These are phyloP conservation scores for Oxygymnocypris stewartii DNA, from an alignment of 2,113 vertebrate species.

Conservation along the genomic window DNA sequence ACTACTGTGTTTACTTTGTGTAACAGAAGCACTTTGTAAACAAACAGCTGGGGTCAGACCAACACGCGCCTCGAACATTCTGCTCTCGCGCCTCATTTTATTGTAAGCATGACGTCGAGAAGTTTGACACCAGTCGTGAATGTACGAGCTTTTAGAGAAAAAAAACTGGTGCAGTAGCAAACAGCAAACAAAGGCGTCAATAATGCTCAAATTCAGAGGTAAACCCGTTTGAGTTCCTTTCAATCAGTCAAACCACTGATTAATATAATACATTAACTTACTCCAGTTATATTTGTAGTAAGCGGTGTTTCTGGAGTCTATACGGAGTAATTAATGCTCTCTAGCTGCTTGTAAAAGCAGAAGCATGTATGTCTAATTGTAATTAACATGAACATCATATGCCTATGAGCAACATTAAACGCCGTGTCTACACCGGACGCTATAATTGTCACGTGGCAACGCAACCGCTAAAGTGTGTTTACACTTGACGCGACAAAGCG, in stretches of 20 bases:
- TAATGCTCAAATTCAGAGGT: too few relatives aligned
- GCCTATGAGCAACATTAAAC: not conserved
- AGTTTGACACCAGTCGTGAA: slow-evolving; percentile 31
- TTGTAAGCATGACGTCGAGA: slow-evolving; percentile 22
- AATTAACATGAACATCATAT: not conserved
- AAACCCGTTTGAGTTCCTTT: not conserved
- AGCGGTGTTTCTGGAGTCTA: not conserved
- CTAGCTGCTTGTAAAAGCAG: not conserved
- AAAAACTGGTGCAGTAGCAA: not conserved
- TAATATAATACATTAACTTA: not conserved
- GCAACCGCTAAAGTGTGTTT: too few relatives aligned
- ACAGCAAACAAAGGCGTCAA: not conserved
- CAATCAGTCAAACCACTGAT: not conserved
- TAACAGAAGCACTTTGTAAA: slow-evolving; percentile 26
- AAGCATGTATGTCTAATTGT: too few relatives aligned
- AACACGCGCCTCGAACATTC: slow-evolving; percentile 31
- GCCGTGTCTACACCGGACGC: not conserved
- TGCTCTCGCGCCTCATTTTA: not conserved
- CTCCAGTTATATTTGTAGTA: not conserved
- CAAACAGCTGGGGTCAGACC: slow-evolving; percentile 23
- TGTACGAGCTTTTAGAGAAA: not conserved
- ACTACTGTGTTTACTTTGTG: slow-evolving; percentile 29
- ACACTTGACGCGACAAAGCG: too few relatives aligned
- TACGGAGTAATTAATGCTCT: not conserved
- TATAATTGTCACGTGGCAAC: too few relatives aligned